These are phyloP conservation scores for Creontiades dilutus DNA, from an alignment of 2,888 invertebrate genomes.

Conservation along the genomic window DNA sequence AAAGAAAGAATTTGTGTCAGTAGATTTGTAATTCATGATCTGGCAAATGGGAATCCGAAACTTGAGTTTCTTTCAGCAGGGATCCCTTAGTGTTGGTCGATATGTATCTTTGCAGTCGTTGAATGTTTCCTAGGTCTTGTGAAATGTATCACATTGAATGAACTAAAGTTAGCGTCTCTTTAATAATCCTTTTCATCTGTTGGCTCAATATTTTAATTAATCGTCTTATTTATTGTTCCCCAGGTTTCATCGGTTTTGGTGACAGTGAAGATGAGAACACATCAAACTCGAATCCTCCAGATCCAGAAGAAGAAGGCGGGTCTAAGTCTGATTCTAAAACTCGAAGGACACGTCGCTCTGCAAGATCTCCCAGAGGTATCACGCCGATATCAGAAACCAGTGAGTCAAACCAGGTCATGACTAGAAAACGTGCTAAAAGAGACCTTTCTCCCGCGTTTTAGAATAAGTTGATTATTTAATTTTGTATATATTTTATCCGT, in stretches of 20 bases:
- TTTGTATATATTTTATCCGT: conserved; percentile 4
- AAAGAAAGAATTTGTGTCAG: no score
- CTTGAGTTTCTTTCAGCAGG: no score
- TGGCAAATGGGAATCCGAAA: no score
- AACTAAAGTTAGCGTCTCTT: not conserved
- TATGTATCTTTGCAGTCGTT: no score
- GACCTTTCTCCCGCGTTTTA: conserved; percentile 58
- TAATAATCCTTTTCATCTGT: no score
- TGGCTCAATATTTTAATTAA: no score
- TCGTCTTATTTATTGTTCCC: not conserved
- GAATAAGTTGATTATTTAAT: not conserved
- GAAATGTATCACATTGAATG: no score
- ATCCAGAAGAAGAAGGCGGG: not conserved
- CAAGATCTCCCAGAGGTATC: not conserved
- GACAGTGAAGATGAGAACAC: conserved; percentile 38
- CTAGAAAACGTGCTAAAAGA: conserved; percentile 56
- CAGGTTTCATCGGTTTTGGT: not conserved
- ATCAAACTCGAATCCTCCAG: not conserved
- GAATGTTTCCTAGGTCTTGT: no score
- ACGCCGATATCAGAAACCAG: not conserved
- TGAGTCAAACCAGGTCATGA: not conserved
- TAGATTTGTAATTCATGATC: no score
- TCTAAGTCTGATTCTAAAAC: not conserved
- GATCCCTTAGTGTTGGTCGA: no score
- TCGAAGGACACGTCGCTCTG: conserved; percentile 31